Conservation (phyloP, 2,113 vertebrate genomes). For the Eidolon helvum region DNA sequence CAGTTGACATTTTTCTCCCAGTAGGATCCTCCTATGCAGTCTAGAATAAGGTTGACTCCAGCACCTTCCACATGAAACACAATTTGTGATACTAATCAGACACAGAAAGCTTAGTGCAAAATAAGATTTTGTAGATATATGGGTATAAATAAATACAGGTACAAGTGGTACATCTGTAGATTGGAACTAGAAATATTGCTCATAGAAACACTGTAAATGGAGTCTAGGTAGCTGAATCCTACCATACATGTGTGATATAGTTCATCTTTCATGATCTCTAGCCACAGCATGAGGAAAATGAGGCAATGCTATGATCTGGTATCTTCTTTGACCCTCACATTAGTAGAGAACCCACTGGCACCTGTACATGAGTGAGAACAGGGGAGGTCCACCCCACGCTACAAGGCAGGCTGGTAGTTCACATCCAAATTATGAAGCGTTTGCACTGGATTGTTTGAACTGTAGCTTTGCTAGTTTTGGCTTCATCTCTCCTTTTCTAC, state of each 20-base stretch:
- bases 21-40: conserved; percentile 86
- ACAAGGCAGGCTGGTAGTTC: neutral
- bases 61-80: conserved; percentile 79
- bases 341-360: neutral
- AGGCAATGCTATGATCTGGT: neutral
- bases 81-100: conserved; percentile 21
- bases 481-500: neutral
- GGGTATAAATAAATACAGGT: neutral
- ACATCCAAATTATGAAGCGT: neutral
- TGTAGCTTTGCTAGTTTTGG: neutral
- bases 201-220: neutral
- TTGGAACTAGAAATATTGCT: neutral
- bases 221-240: neutral
- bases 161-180: neutral
- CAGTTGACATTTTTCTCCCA: conserved; percentile 90
- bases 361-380: neutral
- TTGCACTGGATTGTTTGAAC: neutral
- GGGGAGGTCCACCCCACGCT: neutral
- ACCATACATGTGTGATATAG: neutral
- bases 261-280: neutral
- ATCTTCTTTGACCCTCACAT: neutral
- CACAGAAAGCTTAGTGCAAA: neutral
- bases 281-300: neutral
- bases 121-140: neutral
- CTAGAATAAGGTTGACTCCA: conserved; percentile 90